These are phyloP conservation scores for Heterocephalus glaber DNA, from an alignment of 2,113 vertebrate species.

Conservation along the genomic window DNA sequence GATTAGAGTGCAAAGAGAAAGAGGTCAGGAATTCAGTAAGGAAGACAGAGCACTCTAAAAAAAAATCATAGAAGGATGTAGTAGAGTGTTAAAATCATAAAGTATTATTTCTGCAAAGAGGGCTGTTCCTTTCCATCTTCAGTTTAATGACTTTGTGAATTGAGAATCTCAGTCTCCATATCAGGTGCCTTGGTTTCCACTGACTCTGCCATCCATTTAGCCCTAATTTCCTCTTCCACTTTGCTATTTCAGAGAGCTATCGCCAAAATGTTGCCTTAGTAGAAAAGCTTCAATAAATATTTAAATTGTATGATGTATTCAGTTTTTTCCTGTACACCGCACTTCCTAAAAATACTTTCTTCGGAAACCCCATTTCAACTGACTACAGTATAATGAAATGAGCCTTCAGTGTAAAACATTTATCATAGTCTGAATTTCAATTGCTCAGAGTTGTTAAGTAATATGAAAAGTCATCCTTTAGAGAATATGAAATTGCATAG, in stretches of 20 bases:
- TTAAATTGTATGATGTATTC: slow-evolving; percentile 77
- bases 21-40: neutral
- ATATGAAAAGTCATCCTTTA: slow-evolving; percentile 71
- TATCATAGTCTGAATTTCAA: slow-evolving; percentile 73
- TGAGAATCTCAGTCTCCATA: neutral
- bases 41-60: neutral
- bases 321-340: slow-evolving; percentile 69
- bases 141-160: slow-evolving; percentile 64
- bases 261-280: slow-evolving; percentile 73
- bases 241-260: slow-evolving; percentile 66
- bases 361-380: slow-evolving; percentile 72
- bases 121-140: slow-evolving; percentile 16
- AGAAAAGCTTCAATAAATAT: slow-evolving; percentile 78
- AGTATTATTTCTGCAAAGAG: slow-evolving; percentile 5
- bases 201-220: slow-evolving; percentile 57
- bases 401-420: slow-evolving; percentile 68
- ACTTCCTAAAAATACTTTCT: slow-evolving; percentile 67
- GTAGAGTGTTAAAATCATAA: neutral
- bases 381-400: slow-evolving; percentile 73
- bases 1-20: neutral
- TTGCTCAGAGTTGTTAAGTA: slow-evolving; percentile 74
- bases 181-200: slow-evolving; percentile 59
- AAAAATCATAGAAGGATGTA: neutral
- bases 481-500: slow-evolving; percentile 70
- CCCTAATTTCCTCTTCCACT: slow-evolving; percentile 52